Evolutionary conservation across 92 coral and sea anemone genomes (phyloP).

Genomic region (Porites rus): DNA sequence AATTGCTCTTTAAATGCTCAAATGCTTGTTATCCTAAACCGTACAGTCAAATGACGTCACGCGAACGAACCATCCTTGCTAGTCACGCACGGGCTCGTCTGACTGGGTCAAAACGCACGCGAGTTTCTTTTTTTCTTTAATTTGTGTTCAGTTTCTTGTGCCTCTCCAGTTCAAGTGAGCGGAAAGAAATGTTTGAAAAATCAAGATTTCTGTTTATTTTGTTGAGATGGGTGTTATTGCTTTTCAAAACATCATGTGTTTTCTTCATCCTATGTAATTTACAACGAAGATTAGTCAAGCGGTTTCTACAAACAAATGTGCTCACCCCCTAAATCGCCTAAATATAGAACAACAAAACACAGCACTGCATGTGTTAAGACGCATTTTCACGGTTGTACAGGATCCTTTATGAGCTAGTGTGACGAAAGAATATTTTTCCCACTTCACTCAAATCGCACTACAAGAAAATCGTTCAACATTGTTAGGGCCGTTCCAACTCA

Average conservation of each 20-base stretch:
- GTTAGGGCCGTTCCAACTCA: neutral
- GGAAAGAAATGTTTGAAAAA: neutral
- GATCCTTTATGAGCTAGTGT: neutral
- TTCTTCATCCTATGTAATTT: neutral
- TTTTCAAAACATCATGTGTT: conserved; percentile 7
- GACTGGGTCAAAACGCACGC: neutral
- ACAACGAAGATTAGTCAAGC: conserved; percentile 14
- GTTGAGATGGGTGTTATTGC: conserved; percentile 13
- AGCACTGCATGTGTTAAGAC: neutral
- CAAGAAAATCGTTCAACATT: neutral
- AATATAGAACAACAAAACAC: conserved; percentile 1
- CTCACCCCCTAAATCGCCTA: neutral
- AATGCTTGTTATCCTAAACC: neutral
- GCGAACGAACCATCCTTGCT: neutral
- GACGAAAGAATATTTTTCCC: conserved; percentile 8
- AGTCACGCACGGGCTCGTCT: neutral
- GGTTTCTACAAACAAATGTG: conserved; percentile 33
- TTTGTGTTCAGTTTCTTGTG: neutral
- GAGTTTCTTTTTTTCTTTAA: neutral
- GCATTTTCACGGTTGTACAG: conserved; percentile 10
- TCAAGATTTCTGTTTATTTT: neutral
- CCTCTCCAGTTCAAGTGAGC: neutral
- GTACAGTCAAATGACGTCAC: neutral
- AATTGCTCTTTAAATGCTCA: no score
- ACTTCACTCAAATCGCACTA: neutral